These are phyloP conservation scores for Bolinopsis microptera DNA, from an alignment of 37 sponge, comb jelly and placozoan species.

Conservation along the genomic window DNA sequence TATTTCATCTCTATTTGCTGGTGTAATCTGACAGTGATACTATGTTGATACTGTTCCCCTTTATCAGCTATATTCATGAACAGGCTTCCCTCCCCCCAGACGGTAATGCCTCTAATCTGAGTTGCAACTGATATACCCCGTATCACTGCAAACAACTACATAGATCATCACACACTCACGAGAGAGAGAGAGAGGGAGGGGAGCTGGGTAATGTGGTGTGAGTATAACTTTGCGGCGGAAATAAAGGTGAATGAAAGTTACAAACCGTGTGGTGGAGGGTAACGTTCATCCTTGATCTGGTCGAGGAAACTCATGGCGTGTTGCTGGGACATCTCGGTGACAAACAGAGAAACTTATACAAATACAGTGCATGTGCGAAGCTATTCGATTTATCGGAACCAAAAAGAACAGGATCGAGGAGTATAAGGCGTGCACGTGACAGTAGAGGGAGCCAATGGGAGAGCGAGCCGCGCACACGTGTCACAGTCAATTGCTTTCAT, in stretches of 20 bases:
- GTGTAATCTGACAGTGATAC: neutral
- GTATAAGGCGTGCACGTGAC: neutral
- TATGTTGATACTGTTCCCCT: neutral
- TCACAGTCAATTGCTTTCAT: neutral
- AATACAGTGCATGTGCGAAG: slow-evolving; percentile 26
- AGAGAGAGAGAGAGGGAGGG: no score
- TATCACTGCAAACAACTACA: neutral
- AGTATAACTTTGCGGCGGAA: neutral
- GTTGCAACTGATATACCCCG: no score
- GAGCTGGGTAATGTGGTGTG: neutral
- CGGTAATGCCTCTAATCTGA: no score
- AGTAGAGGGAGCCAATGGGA: neutral
- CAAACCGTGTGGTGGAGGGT: neutral
- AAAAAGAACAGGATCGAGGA: neutral
- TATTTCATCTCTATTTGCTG: neutral
- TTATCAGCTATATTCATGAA: no score
- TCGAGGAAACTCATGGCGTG: slow-evolving; percentile 41
- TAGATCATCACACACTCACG: neutral
- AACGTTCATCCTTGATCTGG: slow-evolving; percentile 8
- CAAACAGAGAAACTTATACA: neutral
- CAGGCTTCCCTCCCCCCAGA: no score
- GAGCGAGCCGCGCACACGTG: neutral
- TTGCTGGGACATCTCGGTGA: slow-evolving; percentile 29
- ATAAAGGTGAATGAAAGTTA: neutral
- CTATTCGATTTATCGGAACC: slow-evolving; percentile 52